phyloP scores from a whole-genome alignment of 2,888 invertebrate species.

The Alloplasta piceator region DNA sequence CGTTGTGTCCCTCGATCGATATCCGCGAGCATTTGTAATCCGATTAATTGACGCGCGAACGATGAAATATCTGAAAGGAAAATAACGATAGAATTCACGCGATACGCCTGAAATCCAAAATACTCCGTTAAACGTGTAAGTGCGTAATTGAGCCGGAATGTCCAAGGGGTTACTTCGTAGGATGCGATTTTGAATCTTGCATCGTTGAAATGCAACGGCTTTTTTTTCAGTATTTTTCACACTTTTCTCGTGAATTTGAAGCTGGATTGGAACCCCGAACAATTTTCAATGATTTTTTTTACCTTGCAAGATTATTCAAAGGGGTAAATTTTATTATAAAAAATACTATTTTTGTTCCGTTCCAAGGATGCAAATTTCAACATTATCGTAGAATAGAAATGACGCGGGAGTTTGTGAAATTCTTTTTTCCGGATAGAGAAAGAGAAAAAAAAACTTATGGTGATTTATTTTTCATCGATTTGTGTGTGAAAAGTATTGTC shows the following conservation, averaged over 20 bases:
- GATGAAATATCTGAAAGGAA: conserved; percentile 8
- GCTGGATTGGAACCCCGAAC: too few species aligned
- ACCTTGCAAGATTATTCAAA: too few species aligned
- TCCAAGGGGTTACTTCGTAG: conserved; percentile 38
- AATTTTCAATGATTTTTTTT: too few species aligned
- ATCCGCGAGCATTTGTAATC: conserved; percentile 51
- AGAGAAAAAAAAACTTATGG: conserved; percentile 73
- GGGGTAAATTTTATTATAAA: too few species aligned
- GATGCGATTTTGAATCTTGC: background rate
- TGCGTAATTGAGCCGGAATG: conserved; percentile 35
- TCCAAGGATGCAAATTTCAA: too few species aligned
- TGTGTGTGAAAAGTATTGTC: conserved; percentile 63
- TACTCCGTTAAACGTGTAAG: conserved; percentile 63
- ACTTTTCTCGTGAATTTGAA: conserved; percentile 4
- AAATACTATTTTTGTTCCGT: too few species aligned
- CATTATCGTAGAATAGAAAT: too few species aligned
- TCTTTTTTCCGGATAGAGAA: conserved; percentile 44
- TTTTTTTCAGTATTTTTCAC: background rate
- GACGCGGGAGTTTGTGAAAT: too few species aligned
- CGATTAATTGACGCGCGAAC: conserved; percentile 22
- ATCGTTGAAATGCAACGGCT: too few species aligned
- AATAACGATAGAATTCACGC: conserved; percentile 1
- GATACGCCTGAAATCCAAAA: conserved; percentile 60
- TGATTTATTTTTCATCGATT: conserved; percentile 81
- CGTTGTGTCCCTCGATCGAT: conserved; percentile 38